Base-by-base conservation (phyloP, 2,113 vertebrate genomes). In the Prionailurus bengalensis region DNA sequence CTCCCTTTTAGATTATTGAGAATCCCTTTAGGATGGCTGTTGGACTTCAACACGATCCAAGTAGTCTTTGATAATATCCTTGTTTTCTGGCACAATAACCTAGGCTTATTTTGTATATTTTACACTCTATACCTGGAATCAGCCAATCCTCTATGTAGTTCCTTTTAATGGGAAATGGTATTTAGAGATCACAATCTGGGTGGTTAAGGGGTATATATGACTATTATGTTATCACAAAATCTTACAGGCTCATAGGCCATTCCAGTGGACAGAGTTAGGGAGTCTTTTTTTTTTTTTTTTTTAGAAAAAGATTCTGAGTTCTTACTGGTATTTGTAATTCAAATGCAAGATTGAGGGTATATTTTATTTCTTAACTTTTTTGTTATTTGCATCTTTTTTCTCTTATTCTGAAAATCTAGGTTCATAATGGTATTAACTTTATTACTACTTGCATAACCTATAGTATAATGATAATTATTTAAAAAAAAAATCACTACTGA, bases 61-160 rank as follows among this genome's bases (percentile, higher is more conserved):
- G 36, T 66, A 68, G 45, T 84, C 45, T 93, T 84, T 91, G 33
- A 63, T 89, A 39, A 42, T 81, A 82, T 68, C 29, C 6, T 58
- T 63, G 21, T n/a, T 91, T 81, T 90, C 66, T 82, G 58, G 13
- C 45, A 79, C 33, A 89, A 5, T 27, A 86, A 76, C 15, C 17
- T 23, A n/a, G n/a, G 27, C 74, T 87, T 70, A 85, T 81, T 68
- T 89, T 93, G 96, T 90, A 29, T 25, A 70, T 76, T 51, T 87
- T 61, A 53, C 19, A 61, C 31, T 81, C 12, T 86, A 11, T 76
- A 82, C 21, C 7, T 81, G 39, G 21, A 91, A 36, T 93, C 68
- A 80, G 25, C 65, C 33, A 45, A 85, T 79, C 80, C 9, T 90
- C 19, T 51, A 7, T 36, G 6, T 76, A 70, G 29, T 94, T 82